phyloP scores from a whole-genome alignment of 2,113 vertebrate species.

The Albula goreensis region DNA sequence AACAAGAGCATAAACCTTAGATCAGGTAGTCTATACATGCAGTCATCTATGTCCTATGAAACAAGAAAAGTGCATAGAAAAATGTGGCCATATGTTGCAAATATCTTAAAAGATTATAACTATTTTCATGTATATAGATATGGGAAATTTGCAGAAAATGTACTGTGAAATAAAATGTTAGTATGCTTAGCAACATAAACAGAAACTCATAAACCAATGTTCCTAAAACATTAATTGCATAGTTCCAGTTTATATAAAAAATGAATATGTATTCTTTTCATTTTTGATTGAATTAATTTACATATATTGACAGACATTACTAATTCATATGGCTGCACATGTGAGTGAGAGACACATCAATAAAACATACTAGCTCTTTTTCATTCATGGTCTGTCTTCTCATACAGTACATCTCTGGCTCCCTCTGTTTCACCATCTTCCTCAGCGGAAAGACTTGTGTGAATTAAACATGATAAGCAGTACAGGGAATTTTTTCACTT shows the following conservation, averaged over 20 bases:
- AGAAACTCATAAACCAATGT: background rate
- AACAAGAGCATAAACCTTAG: background rate
- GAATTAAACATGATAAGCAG: constrained; percentile 64
- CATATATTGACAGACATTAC: background rate
- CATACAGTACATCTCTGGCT: constrained; percentile 17
- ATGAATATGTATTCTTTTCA: background rate
- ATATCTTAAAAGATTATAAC: background rate
- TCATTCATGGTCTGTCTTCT: background rate
- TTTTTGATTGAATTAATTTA: constrained; percentile 5
- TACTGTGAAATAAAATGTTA: background rate
- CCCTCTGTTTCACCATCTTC: constrained; percentile 38
- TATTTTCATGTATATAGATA: no score
- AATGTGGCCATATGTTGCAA: background rate
- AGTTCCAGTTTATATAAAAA: background rate
- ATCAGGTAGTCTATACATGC: background rate
- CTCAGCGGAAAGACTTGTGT: constrained; percentile 43
- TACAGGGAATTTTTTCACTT: constrained; percentile 50
- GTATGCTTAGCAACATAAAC: background rate
- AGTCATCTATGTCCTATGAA: background rate
- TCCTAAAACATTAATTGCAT: background rate
- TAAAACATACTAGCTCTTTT: background rate
- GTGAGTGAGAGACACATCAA: background rate
- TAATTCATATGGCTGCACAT: background rate
- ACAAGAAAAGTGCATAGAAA: background rate
- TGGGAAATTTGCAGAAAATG: background rate